A percentile compares a stretch with the other conserved stretches of the same genome.
Conservation (phyloP, 2,797 vertebrate species). For the Aeoliscus strigatus region DNA sequence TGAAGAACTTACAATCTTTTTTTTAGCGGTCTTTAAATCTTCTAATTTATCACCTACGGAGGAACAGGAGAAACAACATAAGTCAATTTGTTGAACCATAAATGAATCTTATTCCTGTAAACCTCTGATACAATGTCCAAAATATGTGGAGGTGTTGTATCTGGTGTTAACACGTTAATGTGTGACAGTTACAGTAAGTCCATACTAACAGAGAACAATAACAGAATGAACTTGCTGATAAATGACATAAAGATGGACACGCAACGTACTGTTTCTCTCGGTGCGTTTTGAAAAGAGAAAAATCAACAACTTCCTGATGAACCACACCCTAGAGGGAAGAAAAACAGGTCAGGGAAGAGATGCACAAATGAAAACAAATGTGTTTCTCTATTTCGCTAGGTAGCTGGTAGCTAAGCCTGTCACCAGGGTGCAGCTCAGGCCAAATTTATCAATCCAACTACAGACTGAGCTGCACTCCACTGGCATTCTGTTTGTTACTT, state of each 20-base stretch:
- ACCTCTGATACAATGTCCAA: background rate
- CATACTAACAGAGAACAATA: too few relatives aligned
- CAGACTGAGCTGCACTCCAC: too few relatives aligned
- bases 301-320: slow-evolving; percentile 85
- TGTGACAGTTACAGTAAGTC: too few relatives aligned
- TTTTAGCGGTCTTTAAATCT: slow-evolving; percentile 86
- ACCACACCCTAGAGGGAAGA: slow-evolving; percentile 81
- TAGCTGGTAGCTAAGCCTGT: too few relatives aligned
- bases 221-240: background rate
- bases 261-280: slow-evolving; percentile 90
- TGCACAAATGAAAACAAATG: too few relatives aligned
- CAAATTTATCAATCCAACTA: too few relatives aligned
- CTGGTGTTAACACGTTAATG: too few relatives aligned
- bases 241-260: background rate
- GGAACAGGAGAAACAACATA: slow-evolving; percentile 4
- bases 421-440: too few relatives aligned
- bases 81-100: background rate
- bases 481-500: too few relatives aligned
- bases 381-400: too few relatives aligned
- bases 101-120: background rate
- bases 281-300: slow-evolving; percentile 93
- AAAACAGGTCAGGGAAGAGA: background rate
- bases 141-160: too few relatives aligned
- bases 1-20: slow-evolving; percentile 90
- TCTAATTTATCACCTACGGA: slow-evolving; percentile 87